Conservation (phyloP, 2,888 invertebrate species). For the Apodemia duryi region DNA sequence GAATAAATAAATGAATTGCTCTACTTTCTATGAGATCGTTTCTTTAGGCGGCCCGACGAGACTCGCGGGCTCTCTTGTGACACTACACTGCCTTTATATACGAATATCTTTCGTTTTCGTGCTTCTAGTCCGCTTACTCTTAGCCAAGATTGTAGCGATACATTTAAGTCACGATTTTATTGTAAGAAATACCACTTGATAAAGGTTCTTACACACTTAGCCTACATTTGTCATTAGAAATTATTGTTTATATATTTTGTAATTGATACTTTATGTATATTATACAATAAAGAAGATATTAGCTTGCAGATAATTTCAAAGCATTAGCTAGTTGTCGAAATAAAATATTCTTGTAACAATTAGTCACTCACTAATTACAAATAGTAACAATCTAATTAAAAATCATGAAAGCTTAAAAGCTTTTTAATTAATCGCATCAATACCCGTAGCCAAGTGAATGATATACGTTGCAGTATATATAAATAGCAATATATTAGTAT, state of each 20-base stretch:
- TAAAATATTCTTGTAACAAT: not conserved
- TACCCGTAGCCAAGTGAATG: too few relatives aligned
- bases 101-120: constrained; percentile 28
- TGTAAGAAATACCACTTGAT: constrained; percentile 37
- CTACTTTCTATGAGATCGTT: constrained; percentile 78
- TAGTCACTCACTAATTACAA: too few relatives aligned
- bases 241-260: constrained; percentile 7
- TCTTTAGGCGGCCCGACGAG: constrained; percentile 66
- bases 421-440: too few relatives aligned
- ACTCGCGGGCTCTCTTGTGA: constrained; percentile 41
- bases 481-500: too few relatives aligned
- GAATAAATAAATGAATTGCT: constrained; percentile 78
- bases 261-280: constrained; percentile 2
- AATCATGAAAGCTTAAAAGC: too few relatives aligned
- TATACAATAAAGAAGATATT: constrained; percentile 6
- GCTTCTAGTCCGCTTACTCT: constrained; percentile 33
- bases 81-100: constrained; percentile 33
- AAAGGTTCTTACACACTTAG: constrained; percentile 41
- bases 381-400: too few relatives aligned
- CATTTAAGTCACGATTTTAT: constrained; percentile 49
- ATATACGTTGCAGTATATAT: too few relatives aligned
- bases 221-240: constrained; percentile 8
- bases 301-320: not conserved
- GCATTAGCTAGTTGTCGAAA: not conserved
- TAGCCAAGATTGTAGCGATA: constrained; percentile 49